Conservation (phyloP, 2,113 vertebrate genomes). For the Psammodynastes pulverulentus region DNA sequence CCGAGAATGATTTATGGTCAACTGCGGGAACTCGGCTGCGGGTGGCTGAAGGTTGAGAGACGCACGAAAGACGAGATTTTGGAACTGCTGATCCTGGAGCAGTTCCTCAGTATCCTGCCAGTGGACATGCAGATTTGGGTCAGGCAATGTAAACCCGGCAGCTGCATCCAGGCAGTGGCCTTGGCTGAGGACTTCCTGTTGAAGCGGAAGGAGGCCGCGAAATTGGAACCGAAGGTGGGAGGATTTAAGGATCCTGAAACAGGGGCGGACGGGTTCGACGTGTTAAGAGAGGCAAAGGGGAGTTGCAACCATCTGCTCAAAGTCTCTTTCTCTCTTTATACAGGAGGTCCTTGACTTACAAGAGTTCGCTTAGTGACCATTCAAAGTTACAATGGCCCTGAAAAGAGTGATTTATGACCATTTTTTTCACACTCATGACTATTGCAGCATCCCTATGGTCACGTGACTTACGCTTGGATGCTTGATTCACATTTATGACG, state of each 20-base stretch:
- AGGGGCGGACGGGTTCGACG: too few species aligned
- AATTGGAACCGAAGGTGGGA: neutral
- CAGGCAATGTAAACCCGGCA: neutral
- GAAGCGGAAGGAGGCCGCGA: neutral
- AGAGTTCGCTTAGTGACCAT: neutral
- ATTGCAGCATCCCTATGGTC: neutral
- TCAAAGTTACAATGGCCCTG: neutral
- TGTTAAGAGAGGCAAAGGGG: neutral
- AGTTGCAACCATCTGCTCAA: neutral
- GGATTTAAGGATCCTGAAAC: neutral
- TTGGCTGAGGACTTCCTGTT: neutral
- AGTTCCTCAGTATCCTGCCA: neutral
- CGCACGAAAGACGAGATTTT: neutral
- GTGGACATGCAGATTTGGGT: neutral
- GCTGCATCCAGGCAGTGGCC: neutral
- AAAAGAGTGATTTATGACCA: neutral
- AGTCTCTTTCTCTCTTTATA: neutral
- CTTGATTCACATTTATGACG: neutral
- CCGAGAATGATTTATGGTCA: neutral
- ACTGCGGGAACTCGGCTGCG: neutral
- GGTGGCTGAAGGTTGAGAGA: neutral
- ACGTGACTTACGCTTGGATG: neutral
- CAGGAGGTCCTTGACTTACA: neutral
- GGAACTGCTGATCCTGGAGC: slow-evolving; percentile 11
- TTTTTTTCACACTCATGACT: neutral